These are phyloP conservation scores for Petrocephalus microphthalmus DNA, from an alignment of 2,113 vertebrate species.

Conservation along the genomic window DNA sequence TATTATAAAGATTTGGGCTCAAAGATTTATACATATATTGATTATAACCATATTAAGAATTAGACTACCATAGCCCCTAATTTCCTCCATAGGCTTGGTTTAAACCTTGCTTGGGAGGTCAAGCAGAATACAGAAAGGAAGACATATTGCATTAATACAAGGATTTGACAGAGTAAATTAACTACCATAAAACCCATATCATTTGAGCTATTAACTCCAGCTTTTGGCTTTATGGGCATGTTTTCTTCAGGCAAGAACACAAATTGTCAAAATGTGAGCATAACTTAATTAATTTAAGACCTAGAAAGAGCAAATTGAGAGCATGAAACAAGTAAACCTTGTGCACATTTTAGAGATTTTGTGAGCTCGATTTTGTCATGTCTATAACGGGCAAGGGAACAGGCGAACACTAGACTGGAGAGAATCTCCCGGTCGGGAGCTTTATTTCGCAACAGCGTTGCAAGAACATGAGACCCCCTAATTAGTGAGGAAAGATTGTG, in stretches of 20 bases:
- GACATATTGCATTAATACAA: background rate
- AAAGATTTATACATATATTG: background rate
- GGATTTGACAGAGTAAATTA: background rate
- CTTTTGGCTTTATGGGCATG: background rate
- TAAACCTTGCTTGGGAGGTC: background rate
- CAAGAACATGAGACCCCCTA: background rate
- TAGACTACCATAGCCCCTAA: background rate
- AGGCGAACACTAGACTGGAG: no score
- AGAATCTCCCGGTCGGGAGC: no score
- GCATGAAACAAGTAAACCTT: no score
- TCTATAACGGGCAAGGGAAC: no score
- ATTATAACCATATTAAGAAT: background rate
- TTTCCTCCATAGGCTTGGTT: background rate
- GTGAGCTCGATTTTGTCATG: no score
- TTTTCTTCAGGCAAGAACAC: no score
- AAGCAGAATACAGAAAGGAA: background rate
- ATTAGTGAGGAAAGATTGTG: background rate
- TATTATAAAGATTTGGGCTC: background rate
- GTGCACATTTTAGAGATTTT: no score
- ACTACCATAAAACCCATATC: background rate
- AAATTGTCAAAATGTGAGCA: background rate
- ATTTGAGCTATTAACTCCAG: background rate
- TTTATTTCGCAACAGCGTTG: no score
- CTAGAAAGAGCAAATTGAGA: background rate
- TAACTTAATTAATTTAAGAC: background rate